A percentile compares a stretch with the other conserved stretches of the same genome.
These are phyloP conservation scores for Henricia sp. DNA, from an alignment of 53 echinoderm and acorn worm genomes.

Conservation along the genomic window DNA sequence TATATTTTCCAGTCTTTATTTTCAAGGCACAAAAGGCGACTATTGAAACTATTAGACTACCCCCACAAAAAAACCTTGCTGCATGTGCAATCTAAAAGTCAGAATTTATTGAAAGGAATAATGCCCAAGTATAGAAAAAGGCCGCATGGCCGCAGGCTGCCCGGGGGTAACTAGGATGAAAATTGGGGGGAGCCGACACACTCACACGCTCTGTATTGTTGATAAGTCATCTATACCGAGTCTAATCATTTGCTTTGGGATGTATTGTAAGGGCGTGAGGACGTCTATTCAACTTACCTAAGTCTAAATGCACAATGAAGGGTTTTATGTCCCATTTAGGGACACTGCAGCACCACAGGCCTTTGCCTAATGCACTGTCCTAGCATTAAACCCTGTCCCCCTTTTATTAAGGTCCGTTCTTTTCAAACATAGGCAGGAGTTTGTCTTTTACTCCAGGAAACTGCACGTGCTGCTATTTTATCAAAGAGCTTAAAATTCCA, in stretches of 20 bases:
- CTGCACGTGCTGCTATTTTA: slow-evolving; percentile 13
- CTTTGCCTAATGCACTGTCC: slow-evolving; percentile 50
- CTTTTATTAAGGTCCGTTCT: slow-evolving; percentile 8
- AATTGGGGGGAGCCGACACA: neutral
- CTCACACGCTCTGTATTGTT: slow-evolving; percentile 42
- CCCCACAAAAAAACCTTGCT: slow-evolving; percentile 6
- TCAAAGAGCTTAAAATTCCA: slow-evolving; percentile 34
- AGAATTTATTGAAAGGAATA: slow-evolving; percentile 18
- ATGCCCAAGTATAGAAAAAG: neutral
- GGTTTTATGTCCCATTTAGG: slow-evolving; percentile 30
- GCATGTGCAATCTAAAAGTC: slow-evolving; percentile 45
- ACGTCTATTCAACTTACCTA: slow-evolving; percentile 54
- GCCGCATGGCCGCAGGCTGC: slow-evolving; percentile 30
- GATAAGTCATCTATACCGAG: slow-evolving; percentile 26
- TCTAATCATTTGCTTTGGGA: slow-evolving; percentile 60
- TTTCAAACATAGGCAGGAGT: slow-evolving; percentile 29
- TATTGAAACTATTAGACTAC: neutral
- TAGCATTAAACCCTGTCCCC: slow-evolving; percentile 44
- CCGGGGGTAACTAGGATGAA: too few relatives aligned
- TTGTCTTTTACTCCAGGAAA: slow-evolving; percentile 26
- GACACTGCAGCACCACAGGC: neutral
- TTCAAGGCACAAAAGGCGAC: slow-evolving; percentile 6
- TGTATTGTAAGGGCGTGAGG: slow-evolving; percentile 50
- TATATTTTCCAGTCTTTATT: neutral
- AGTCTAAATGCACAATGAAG: slow-evolving; percentile 41